phyloP scores from a whole-genome alignment of 2,888 invertebrate genomes.

The Stictocephala bisonia region DNA sequence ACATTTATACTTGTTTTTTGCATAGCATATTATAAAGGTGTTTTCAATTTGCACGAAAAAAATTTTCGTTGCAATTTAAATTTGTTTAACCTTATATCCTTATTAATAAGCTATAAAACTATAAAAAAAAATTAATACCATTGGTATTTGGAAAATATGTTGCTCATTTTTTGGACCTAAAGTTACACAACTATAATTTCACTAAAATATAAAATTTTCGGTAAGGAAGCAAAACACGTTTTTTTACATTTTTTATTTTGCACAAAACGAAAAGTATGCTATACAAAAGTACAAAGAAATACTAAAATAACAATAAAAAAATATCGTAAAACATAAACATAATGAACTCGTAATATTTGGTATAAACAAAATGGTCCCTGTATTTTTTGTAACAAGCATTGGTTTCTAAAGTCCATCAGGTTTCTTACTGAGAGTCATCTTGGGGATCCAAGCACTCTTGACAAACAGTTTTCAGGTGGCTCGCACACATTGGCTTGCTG shows the following conservation, averaged over 20 bases:
- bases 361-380: neutral
- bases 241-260: neutral
- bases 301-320: neutral
- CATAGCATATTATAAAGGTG: too few species aligned
- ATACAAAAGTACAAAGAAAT: neutral
- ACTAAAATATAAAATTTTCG: neutral
- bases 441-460: constrained; percentile 25
- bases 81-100: too few species aligned
- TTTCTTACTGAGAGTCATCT: constrained; percentile 7
- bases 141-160: neutral
- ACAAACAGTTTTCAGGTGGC: constrained; percentile 24
- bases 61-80: too few species aligned
- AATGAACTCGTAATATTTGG: too few species aligned
- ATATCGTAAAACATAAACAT: too few species aligned
- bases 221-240: neutral
- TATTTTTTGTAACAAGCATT: constrained; percentile 1
- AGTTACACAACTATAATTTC: neutral
- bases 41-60: too few species aligned
- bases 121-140: too few species aligned
- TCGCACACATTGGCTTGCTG: constrained; percentile 32
- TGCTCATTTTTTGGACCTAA: neutral
- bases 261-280: neutral
- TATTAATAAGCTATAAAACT: too few species aligned
- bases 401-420: neutral
- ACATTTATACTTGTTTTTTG: too few species aligned